phyloP scores from a whole-genome alignment of 1,140 invertebrate species.

The Triops longicaudatus region DNA sequence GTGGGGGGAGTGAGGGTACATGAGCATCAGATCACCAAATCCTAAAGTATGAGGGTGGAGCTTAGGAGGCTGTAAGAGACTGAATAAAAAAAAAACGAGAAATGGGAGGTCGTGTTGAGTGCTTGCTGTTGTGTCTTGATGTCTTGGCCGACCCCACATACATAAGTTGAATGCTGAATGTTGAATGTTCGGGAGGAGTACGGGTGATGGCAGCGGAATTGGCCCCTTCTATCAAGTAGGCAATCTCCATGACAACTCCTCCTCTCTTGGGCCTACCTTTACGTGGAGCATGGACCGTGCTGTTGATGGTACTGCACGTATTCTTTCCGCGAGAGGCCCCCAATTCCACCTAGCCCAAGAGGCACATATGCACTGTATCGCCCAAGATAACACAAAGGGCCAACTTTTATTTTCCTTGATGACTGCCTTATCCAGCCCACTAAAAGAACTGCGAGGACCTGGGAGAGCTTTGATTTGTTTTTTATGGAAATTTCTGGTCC shows the following conservation, averaged over 20 bases:
- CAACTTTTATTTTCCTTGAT: not conserved
- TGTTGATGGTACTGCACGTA: constrained; percentile 1
- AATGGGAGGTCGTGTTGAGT: constrained; percentile 14
- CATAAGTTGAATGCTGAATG: constrained; percentile 8
- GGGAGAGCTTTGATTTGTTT: not conserved
- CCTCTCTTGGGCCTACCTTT: constrained; percentile 10
- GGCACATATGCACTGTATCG: not conserved
- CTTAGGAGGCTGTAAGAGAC: not conserved
- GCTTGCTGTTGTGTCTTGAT: constrained; percentile 1
- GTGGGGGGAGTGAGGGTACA: not conserved
- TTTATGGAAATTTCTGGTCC: too few relatives aligned
- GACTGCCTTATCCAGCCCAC: not conserved
- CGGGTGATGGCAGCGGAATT: constrained; percentile 1
- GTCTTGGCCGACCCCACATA: constrained; percentile 4
- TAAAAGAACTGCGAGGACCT: not conserved
- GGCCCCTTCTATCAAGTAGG: constrained; percentile 10
- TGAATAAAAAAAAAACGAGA: not conserved
- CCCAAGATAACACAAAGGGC: not conserved
- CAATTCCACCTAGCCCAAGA: not conserved
- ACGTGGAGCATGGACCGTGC: not conserved
- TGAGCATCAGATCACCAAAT: not conserved
- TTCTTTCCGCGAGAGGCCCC: not conserved
- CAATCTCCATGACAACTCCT: constrained; percentile 14
- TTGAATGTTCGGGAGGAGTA: constrained; percentile 4
- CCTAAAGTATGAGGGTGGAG: constrained; percentile 5